Percentiles rank a stretch among this genome's conserved stretches.
phyloP scores from a whole-genome alignment of 1,140 invertebrate species.

The Macrocentrus cingulum region DNA sequence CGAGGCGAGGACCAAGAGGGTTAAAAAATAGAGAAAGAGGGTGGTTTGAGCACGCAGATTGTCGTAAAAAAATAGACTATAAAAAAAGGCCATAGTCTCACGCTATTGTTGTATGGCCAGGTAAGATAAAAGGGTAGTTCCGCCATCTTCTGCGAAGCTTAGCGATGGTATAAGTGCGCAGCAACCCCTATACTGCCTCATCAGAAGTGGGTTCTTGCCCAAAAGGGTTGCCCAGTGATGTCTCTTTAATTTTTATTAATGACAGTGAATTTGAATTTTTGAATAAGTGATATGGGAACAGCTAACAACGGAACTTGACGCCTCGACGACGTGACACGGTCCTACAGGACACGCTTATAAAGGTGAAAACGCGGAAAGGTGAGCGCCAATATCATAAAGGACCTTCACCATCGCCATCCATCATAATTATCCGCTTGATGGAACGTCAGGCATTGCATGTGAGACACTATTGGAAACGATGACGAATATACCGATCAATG shows the following conservation, averaged over 20 bases:
- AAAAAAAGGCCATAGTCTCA: constrained; percentile 56
- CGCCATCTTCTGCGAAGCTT: constrained; percentile 8
- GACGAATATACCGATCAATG: neutral
- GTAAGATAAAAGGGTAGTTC: constrained; percentile 56
- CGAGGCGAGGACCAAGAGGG: too few species aligned
- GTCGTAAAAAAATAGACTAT: constrained; percentile 41
- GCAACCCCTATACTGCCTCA: neutral
- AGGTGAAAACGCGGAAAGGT: constrained; percentile 10
- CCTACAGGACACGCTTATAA: constrained; percentile 20
- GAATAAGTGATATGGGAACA: constrained; percentile 59
- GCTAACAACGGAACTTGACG: constrained; percentile 12
- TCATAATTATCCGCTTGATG: constrained; percentile 48
- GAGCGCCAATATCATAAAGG: constrained; percentile 4
- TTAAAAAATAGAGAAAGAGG: constrained; percentile 5
- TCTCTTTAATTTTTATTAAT: constrained; percentile 63
- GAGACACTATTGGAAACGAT: neutral
- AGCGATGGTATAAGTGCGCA: constrained; percentile 12
- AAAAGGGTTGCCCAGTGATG: constrained; percentile 47
- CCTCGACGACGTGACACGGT: constrained; percentile 34
- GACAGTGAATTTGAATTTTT: constrained; percentile 58
- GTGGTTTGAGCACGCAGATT: constrained; percentile 52
- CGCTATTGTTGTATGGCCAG: constrained; percentile 54
- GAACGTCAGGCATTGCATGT: constrained; percentile 21
- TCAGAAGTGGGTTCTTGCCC: constrained; percentile 12
- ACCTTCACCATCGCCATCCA: constrained; percentile 37